Base-by-base conservation (phyloP, 2,113 vertebrate species). In the Oryzias melastigma region DNA sequence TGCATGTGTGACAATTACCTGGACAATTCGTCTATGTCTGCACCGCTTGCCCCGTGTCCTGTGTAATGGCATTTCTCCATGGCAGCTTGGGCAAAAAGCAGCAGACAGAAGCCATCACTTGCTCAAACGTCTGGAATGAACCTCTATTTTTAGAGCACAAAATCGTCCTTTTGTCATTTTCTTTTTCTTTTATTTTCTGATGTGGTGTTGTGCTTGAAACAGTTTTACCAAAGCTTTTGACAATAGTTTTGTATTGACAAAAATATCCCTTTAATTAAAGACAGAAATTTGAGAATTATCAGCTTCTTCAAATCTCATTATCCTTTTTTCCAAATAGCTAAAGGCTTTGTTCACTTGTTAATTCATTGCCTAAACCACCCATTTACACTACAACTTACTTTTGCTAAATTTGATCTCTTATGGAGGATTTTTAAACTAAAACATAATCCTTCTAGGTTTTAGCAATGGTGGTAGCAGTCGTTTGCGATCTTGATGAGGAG, bases 1-100 rank as follows among this genome's bases (percentile, higher is more conserved):
- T 87, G 85, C 87, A 90, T 84, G 85, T 86, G 86, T 86, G 83
- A 88, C 87, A 90, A 89, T 91, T 90, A 90, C 82, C 77, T 73
- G 71, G 72, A 63, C 87, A 79, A 87, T 88, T 81, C 61, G 58
- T 84, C 88, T 86, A 73, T 82, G 83, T 86, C 79, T 75, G 72
- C 17, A 17, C 75, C 51, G 5, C 64, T 76, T 73, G 82, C 71
- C 74, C 81, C 62, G 64, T 74, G 17, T 73, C 73, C 81, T 53
- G 68, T 65, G 69, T 84, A 84, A 88, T 77, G 78, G 69, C 67
- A 58, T 85, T 87, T 83, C 71, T 80, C 71, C 73, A 54, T 78
- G 80, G 80, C 70, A 73, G 73, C 65, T 60, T 18, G 58, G 84
- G 65, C 69, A 72, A 83, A 79, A 88, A 61, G 79, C 80, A 68